Base-by-base conservation (phyloP, 2,888 invertebrate species). In the Aromia moschata region DNA sequence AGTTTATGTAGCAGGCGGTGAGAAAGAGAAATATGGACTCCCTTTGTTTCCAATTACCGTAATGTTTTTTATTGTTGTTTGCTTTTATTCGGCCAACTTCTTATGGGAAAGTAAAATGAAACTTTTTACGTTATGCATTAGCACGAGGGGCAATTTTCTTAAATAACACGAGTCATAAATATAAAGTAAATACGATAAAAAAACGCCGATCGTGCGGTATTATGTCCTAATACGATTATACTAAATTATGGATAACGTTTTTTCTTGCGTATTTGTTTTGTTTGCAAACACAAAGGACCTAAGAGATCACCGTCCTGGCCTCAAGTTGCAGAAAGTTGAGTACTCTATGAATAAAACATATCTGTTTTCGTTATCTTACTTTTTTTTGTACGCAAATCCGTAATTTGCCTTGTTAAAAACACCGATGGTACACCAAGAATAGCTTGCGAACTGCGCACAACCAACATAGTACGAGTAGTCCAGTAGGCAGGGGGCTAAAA, bases 11-110 rank as follows among this genome's bases (percentile, higher is more conserved):
- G 45, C 18, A 40, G 40, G 30, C 55, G 12, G 38, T 56, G 40
- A 40, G 45, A 55, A 37, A 38, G 40, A 56, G 46, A 56, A 56
- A 38, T 56, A 40, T 46, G 31, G 46, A 45, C 46, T 46, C 40
- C 17, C 38, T 56, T 56, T 56, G 46, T 56, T 46, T 56, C 45
- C 55, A 56, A 56, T 56, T 56, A 56, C 45, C 15, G 30, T 47
- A 46, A 56, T 46, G 55, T 40, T 46, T 56, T 49, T 49, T 25
- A 49, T 49, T 25, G 49, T 38, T 49, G 49, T 49, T 49, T 49
- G 38, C 46, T 49, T 49, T 49, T 49, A 49, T 49, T 38, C 38
- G 14, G 25, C 20, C 14, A 38, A 38, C 49, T 49, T 49, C 38
- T 38, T 36, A 15, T 14, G 38, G 20, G 38, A 49, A 38, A 38